Conservation (phyloP, 2,797 vertebrate genomes). For the Mallotus villosus region DNA sequence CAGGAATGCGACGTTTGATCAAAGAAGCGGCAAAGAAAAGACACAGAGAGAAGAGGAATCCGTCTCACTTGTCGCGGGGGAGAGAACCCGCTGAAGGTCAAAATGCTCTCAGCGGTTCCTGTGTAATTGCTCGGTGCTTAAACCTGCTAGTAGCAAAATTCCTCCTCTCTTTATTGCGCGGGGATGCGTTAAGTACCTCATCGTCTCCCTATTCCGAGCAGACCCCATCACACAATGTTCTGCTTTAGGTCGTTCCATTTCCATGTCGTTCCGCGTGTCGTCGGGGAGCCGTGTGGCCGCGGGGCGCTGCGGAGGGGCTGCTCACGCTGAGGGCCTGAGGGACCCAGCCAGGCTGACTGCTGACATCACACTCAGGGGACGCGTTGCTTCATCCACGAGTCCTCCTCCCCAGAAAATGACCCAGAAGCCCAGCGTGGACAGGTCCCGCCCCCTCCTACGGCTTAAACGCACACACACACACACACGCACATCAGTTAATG, state of each 20-base stretch:
- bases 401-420: slow-evolving; percentile 36
- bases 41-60: slow-evolving; percentile 6
- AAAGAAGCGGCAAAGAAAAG: background rate
- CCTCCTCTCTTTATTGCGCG: background rate
- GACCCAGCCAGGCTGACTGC: slow-evolving; percentile 13
- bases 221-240: no score
- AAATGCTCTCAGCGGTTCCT: slow-evolving; percentile 1
- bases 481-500: slow-evolving; percentile 50
- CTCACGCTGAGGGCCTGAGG: no score
- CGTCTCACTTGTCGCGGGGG: background rate
- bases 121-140: slow-evolving; percentile 26
- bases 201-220: no score
- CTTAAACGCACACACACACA: background rate
- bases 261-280: no score
- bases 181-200: background rate
- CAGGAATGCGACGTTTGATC: background rate
- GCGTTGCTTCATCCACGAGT: background rate
- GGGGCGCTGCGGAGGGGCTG: no score
- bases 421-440: slow-evolving; percentile 22
- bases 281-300: no score
- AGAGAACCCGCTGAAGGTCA: slow-evolving; percentile 38
- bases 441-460: background rate
- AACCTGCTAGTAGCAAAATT: background rate
- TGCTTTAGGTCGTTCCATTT: no score
- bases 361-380: slow-evolving; percentile 35